These are phyloP conservation scores for Ips nitidus DNA, from an alignment of 1,140 invertebrate species.

Conservation along the genomic window DNA sequence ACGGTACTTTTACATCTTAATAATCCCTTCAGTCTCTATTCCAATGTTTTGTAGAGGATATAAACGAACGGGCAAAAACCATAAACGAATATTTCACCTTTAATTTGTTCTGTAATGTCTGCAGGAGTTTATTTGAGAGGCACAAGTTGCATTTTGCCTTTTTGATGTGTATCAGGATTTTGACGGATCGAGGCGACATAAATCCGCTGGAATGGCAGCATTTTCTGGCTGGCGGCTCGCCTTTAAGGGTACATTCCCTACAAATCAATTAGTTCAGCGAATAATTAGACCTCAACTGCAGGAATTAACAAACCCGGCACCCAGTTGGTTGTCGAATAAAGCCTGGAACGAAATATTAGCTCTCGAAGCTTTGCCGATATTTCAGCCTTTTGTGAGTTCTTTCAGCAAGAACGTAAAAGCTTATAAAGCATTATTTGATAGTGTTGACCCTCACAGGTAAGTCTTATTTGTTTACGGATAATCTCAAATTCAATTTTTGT, in stretches of 20 bases:
- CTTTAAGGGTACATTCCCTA: constrained; percentile 36
- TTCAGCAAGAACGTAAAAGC: constrained; percentile 53
- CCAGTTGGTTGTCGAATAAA: constrained; percentile 61
- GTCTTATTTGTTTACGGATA: neutral
- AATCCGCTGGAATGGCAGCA: constrained; percentile 64
- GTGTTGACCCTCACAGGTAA: constrained; percentile 57
- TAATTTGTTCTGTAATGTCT: constrained; percentile 68
- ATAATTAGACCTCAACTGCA: constrained; percentile 32
- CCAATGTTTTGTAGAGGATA: constrained; percentile 55
- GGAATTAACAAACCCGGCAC: constrained; percentile 59
- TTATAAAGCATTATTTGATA: constrained; percentile 63
- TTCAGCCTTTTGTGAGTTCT: constrained; percentile 54
- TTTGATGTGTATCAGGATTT: constrained; percentile 56
- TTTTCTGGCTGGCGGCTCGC: constrained; percentile 57
- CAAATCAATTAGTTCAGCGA: neutral
- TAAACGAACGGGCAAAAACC: constrained; percentile 61
- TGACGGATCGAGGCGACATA: constrained; percentile 54
- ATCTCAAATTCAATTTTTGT: constrained; percentile 3
- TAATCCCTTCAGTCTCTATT: neutral
- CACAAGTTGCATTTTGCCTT: constrained; percentile 74
- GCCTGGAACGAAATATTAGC: constrained; percentile 66
- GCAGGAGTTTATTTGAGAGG: constrained; percentile 72
- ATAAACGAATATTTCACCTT: constrained; percentile 72
- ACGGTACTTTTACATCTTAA: constrained; percentile 42
- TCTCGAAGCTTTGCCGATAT: constrained; percentile 55